Evolutionary conservation across 1,140 invertebrate species (phyloP).

Genomic region (Temnothorax nylanderi): DNA sequence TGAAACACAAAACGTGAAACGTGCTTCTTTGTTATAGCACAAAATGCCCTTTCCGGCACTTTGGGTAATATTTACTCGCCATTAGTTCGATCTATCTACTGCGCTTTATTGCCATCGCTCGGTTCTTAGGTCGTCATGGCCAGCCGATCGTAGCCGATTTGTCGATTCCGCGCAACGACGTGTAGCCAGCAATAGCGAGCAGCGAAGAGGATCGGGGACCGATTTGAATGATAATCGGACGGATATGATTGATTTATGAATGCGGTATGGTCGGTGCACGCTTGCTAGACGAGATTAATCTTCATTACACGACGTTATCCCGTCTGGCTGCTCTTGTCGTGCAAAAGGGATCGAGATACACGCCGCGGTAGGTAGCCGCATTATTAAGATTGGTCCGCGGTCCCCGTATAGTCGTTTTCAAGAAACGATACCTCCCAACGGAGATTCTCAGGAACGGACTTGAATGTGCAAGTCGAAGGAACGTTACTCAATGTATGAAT

Average conservation of each 20-base stretch:
- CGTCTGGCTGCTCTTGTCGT: slow-evolving; percentile 50
- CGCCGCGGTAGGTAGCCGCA: slow-evolving; percentile 61
- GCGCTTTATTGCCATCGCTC: slow-evolving; percentile 31
- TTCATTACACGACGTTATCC: slow-evolving; percentile 81
- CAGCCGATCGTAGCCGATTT: slow-evolving; percentile 33
- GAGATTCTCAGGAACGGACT: not conserved
- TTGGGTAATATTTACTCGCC: not conserved
- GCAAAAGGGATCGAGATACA: slow-evolving; percentile 34
- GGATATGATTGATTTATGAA: slow-evolving; percentile 82
- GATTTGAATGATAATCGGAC: slow-evolving; percentile 82
- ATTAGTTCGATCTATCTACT: slow-evolving; percentile 10
- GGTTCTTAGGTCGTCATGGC: slow-evolving; percentile 35
- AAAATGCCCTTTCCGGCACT: not conserved
- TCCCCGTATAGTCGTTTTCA: slow-evolving; percentile 38
- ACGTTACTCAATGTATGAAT: not conserved
- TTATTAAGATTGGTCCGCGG: slow-evolving; percentile 51
- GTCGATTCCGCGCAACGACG: slow-evolving; percentile 51
- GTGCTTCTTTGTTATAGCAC: not conserved
- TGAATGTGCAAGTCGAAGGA: not conserved
- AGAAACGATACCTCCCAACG: slow-evolving; percentile 17
- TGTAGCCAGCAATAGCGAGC: not conserved
- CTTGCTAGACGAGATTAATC: slow-evolving; percentile 79
- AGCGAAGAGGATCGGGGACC: slow-evolving; percentile 57
- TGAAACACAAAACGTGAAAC: not conserved
- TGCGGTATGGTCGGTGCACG: slow-evolving; percentile 66